A percentile compares a stretch with the other conserved stretches of the same genome.
Conservation (phyloP, 1,140 invertebrate genomes). For the Asbolus verrucosus region DNA sequence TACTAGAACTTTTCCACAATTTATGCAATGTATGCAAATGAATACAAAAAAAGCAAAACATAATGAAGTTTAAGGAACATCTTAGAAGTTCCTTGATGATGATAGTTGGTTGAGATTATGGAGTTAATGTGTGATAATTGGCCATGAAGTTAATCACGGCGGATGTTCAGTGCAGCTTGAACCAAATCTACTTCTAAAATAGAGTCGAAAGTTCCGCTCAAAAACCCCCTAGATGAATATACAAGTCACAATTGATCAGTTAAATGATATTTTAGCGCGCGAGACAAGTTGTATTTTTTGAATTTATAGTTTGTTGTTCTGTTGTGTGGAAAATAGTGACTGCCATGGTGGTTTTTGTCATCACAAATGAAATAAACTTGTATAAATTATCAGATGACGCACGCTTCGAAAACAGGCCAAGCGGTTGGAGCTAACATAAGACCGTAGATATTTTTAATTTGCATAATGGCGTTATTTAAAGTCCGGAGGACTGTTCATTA, state of each 20-base stretch:
- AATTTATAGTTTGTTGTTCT: no score
- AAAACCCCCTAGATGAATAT: no score
- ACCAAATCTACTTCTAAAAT: conserved; percentile 20
- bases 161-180: conserved; percentile 24
- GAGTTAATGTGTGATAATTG: conserved; percentile 45
- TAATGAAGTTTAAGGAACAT: not conserved
- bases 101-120: conserved; percentile 40
- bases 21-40: conserved; percentile 1
- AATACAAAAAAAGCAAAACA: conserved; percentile 7
- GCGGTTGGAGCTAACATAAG: not conserved
- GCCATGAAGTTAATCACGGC: conserved; percentile 37
- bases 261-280: no score
- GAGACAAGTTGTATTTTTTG: no score
- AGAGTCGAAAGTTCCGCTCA: no score
- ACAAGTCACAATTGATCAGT: no score
- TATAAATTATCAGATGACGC: conserved; percentile 9
- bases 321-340: no score
- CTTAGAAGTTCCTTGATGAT: conserved; percentile 28
- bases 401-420: conserved; percentile 30
- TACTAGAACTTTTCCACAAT: no score
- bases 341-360: no score
- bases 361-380: conserved; percentile 25
- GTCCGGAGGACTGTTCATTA: conserved; percentile 42
- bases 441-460: conserved; percentile 40
- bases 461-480: conserved; percentile 44